phyloP scores from a whole-genome alignment of 2,113 vertebrate genomes.

The Periophthalmodon schlosseri region DNA sequence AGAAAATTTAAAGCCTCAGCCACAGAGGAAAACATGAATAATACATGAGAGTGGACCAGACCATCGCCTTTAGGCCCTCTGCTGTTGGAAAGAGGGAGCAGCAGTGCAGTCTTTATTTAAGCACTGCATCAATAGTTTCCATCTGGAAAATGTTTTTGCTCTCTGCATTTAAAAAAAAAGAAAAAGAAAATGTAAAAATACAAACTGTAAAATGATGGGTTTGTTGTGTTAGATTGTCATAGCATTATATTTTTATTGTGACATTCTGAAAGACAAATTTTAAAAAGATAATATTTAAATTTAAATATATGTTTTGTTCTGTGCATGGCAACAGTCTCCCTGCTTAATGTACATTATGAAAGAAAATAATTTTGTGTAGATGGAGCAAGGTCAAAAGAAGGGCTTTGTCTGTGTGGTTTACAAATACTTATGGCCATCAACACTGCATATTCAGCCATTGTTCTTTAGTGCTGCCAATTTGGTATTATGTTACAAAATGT shows the following conservation, averaged over 20 bases:
- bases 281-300: neutral
- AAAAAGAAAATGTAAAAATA: neutral
- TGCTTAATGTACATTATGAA: neutral
- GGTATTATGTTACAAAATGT: neutral
- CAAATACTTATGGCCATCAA: neutral
- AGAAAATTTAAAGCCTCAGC: neutral
- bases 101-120: slow-evolving; percentile 39
- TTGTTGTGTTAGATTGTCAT: neutral
- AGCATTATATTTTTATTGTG: neutral
- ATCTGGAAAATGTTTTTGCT: neutral
- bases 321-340: too few species aligned
- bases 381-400: neutral
- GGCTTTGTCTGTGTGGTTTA: neutral
- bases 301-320: too few species aligned
- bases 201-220: neutral
- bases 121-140: neutral
- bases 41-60: slow-evolving; percentile 44
- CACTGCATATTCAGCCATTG: neutral
- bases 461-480: neutral
- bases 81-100: slow-evolving; percentile 56
- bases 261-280: neutral
- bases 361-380: neutral
- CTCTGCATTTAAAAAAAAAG: neutral
- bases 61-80: slow-evolving; percentile 69
- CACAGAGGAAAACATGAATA: slow-evolving; percentile 58